These are phyloP conservation scores for Acrocephalus scirpaceus DNA, from an alignment of 2,797 vertebrate genomes.

Conservation along the genomic window DNA sequence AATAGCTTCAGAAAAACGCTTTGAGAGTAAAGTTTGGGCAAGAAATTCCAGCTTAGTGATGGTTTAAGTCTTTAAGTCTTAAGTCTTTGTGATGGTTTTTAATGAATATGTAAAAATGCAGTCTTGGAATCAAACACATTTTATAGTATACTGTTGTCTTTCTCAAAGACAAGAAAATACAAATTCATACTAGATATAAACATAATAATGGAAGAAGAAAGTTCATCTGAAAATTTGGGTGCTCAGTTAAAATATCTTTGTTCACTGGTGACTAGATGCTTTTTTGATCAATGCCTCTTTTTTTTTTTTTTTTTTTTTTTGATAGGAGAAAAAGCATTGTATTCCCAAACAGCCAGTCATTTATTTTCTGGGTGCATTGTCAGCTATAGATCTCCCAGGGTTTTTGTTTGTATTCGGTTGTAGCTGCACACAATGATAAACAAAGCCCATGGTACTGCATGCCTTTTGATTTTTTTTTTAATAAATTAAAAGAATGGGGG, in stretches of 20 bases:
- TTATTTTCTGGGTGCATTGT: not conserved
- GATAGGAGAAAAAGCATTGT: not conserved
- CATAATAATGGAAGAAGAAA: not conserved
- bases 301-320: not conserved
- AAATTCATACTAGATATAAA: not conserved
- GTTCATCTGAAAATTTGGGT: not conserved
- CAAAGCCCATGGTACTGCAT: not conserved
- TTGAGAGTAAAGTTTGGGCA: not conserved
- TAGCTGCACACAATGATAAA: not conserved
- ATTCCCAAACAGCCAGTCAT: not conserved
- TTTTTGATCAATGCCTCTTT: not conserved
- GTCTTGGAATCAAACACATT: rapidly evolving
- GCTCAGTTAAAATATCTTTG: not conserved
- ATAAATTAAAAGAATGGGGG: not conserved
- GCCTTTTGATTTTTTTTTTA: not conserved
- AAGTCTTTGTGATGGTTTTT: not conserved
- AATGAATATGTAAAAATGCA: not conserved
- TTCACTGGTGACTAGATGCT: not conserved
- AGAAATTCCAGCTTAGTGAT: not conserved
- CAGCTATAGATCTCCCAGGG: not conserved
- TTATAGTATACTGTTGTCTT: not conserved
- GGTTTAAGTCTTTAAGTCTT: too few species aligned
- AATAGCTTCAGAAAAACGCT: not conserved
- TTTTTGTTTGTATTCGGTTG: not conserved
- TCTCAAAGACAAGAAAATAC: not conserved